Evolutionary conservation across 2,113 vertebrate genomes (phyloP).

Genomic region (Tetrax tetrax): DNA sequence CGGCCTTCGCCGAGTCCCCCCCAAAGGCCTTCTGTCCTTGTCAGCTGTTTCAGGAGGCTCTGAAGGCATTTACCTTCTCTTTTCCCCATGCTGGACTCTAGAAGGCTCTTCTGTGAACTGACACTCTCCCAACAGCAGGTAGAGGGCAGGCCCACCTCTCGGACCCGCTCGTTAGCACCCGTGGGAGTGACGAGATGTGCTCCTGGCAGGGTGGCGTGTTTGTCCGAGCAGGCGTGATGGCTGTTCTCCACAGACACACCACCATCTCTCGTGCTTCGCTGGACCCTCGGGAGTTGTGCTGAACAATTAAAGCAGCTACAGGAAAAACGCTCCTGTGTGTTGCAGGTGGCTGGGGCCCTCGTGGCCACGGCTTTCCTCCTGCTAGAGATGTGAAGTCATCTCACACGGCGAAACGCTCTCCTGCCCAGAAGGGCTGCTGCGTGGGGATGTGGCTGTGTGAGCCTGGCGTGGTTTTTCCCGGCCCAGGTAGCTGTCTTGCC

Average conservation of each 20-base stretch:
- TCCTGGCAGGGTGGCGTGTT: not conserved
- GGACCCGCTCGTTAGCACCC: not conserved
- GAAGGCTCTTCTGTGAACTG: not conserved
- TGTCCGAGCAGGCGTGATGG: fast-evolving
- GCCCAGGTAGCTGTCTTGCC: not conserved
- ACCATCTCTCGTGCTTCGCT: fast-evolving
- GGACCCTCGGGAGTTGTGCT: not conserved
- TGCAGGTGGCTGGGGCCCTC: not conserved
- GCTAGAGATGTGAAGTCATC: not conserved
- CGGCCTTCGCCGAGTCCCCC: fast-evolving
- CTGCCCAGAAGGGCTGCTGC: not conserved
- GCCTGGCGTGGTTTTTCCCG: not conserved
- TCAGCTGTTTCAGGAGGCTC: not conserved
- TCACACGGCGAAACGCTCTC: not conserved
- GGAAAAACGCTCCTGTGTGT: not conserved
- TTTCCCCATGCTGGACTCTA: fast-evolving
- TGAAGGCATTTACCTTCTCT: not conserved
- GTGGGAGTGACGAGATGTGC: fast-evolving
- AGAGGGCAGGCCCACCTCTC: constrained; percentile 38
- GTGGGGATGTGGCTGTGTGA: not conserved
- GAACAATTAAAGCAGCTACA: not conserved
- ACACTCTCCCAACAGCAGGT: not conserved
- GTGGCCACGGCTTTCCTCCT: not conserved
- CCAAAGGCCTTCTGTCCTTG: not conserved
- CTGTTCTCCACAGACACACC: fast-evolving